Conservation (phyloP, 1,140 invertebrate genomes). For the Nebria ingens region DNA sequence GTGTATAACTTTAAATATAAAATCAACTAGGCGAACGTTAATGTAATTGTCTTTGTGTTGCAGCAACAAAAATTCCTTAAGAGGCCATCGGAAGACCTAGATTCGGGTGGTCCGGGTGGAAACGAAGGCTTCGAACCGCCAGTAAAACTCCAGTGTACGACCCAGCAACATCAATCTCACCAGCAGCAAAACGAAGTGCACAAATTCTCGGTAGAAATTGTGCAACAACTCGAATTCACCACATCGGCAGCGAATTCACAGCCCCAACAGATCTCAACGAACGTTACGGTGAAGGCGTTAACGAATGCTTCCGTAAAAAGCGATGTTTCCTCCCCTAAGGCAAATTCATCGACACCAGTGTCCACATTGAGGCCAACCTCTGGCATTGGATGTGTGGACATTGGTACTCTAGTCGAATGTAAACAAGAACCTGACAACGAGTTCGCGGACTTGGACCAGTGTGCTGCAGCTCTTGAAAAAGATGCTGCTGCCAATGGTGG, state of each 20-base stretch:
- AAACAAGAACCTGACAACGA: constrained; percentile 71
- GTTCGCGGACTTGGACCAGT: constrained; percentile 70
- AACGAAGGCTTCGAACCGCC: constrained; percentile 56
- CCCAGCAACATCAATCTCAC: constrained; percentile 34
- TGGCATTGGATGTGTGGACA: constrained; percentile 33
- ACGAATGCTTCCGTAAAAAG: constrained; percentile 74
- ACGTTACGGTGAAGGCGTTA: constrained; percentile 83
- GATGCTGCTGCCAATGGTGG: constrained; percentile 59
- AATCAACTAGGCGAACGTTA: background rate
- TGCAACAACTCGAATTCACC: constrained; percentile 79
- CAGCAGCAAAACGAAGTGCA: constrained; percentile 45
- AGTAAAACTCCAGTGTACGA: constrained; percentile 64
- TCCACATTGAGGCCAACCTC: constrained; percentile 20
- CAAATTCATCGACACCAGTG: constrained; percentile 29
- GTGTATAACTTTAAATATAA: background rate
- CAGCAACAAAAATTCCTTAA: constrained; percentile 77
- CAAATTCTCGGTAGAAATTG: constrained; percentile 83
- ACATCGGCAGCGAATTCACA: constrained; percentile 63
- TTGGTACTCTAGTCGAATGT: constrained; percentile 61
- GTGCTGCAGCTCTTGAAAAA: constrained; percentile 67
- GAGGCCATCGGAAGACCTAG: constrained; percentile 60
- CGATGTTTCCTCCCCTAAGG: constrained; percentile 47
- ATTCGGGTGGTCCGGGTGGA: constrained; percentile 39
- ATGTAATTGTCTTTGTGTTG: constrained; percentile 38
- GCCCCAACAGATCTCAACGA: constrained; percentile 81